These are phyloP conservation scores for Nasonia longicornis DNA, from an alignment of 1,140 invertebrate species.

Conservation along the genomic window DNA sequence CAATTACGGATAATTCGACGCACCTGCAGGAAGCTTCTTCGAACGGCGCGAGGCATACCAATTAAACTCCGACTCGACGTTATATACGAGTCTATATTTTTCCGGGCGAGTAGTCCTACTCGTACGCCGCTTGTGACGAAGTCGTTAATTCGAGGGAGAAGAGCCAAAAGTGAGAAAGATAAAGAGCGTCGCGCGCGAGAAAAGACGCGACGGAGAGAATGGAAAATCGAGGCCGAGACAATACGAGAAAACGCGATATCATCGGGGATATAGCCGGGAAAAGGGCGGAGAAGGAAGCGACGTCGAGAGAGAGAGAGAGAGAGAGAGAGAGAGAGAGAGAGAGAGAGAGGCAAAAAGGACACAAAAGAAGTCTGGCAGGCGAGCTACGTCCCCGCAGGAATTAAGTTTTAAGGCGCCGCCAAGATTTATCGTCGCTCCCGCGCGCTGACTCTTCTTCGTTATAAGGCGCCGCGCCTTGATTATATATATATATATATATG, in stretches of 20 bases:
- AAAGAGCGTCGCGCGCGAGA: neutral
- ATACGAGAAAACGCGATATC: constrained; percentile 15
- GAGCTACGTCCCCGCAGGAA: constrained; percentile 49
- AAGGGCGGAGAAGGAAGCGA: neutral
- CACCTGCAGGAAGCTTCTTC: neutral
- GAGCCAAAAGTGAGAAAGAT: constrained; percentile 2
- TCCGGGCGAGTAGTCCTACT: neutral
- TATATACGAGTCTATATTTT: constrained; percentile 1
- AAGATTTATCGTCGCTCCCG: constrained; percentile 51
- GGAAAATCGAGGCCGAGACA: neutral
- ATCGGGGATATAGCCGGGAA: constrained; percentile 26
- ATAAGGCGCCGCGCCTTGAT: constrained; percentile 17
- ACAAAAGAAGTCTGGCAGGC: constrained; percentile 24
- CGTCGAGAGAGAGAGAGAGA: neutral
- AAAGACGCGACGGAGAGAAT: constrained; percentile 3
- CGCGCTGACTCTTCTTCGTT: constrained; percentile 4
- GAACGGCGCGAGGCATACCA: neutral
- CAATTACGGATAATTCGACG: too few species aligned
- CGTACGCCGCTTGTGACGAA: neutral
- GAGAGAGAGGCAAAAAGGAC: constrained; percentile 8
- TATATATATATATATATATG: too few species aligned
- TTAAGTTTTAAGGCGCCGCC: constrained; percentile 57
- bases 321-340: too few species aligned
- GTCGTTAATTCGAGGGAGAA: neutral
- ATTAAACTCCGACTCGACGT: neutral